Evolutionary conservation across 2,113 vertebrate species (phyloP).

Genomic region (Phyllopteryx taeniolatus): DNA sequence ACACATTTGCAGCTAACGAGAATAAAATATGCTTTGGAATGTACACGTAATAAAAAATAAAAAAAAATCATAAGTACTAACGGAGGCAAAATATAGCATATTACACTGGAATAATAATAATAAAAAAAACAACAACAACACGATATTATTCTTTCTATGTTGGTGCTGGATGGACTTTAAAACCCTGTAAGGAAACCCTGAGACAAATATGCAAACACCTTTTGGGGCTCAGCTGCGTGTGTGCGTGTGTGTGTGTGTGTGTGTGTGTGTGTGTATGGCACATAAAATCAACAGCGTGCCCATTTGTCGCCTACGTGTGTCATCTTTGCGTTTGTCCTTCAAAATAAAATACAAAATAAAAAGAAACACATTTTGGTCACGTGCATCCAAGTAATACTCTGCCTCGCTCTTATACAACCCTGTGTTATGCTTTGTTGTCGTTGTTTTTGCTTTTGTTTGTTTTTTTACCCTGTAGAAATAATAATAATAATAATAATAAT

Average conservation of each 20-base stretch:
- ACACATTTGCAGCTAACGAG: conserved; percentile 37
- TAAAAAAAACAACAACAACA: not conserved
- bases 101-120: conserved; percentile 49
- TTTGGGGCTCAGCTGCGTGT: conserved; percentile 7
- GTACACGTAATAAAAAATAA: conserved; percentile 30
- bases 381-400: conserved; percentile 54
- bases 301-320: not conserved
- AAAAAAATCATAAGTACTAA: conserved; percentile 57
- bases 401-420: conserved; percentile 50
- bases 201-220: conserved; percentile 39
- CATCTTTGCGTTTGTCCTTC: conserved; percentile 4
- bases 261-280: not conserved
- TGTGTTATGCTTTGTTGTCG: conserved; percentile 49
- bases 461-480: conserved; percentile 64
- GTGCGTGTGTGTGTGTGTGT: not conserved
- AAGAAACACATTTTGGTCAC: conserved; percentile 48
- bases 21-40: conserved; percentile 57
- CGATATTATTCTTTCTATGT: conserved; percentile 2
- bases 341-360: not conserved
- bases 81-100: conserved; percentile 55
- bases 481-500: conserved; percentile 6
- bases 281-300: conserved; percentile 39
- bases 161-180: conserved; percentile 26
- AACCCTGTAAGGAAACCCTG: conserved; percentile 63
- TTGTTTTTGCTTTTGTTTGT: no score